Percentiles rank a stretch among this genome's conserved stretches.
phyloP scores from a whole-genome alignment of 2,113 vertebrate genomes.

The Oreochromis spilurus region DNA sequence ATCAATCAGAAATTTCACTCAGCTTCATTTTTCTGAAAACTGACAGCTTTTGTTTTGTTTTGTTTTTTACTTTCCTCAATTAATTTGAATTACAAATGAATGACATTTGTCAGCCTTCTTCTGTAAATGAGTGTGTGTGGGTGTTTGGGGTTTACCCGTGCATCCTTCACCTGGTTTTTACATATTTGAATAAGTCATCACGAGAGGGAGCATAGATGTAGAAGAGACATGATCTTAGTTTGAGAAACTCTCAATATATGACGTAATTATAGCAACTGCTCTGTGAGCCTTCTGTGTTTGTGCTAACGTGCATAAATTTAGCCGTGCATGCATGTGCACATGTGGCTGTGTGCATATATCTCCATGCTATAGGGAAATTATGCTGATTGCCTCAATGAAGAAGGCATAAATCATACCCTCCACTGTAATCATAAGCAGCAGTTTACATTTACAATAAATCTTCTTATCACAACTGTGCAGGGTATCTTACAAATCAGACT shows the following conservation, averaged over 20 bases:
- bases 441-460: conserved; percentile 60
- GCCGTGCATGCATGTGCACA: neutral
- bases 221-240: conserved; percentile 1
- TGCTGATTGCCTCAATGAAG: conserved; percentile 63
- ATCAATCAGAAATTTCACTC: neutral
- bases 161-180: conserved; percentile 15
- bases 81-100: neutral
- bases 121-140: neutral
- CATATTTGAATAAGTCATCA: conserved; percentile 37
- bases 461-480: conserved; percentile 37
- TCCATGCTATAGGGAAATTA: conserved; percentile 47
- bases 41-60: neutral
- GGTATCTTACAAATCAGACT: conserved; percentile 46
- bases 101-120: neutral
- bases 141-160: conserved; percentile 10
- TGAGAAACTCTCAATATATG: neutral
- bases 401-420: conserved; percentile 60
- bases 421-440: conserved; percentile 54
- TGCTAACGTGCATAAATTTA: neutral
- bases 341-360: neutral
- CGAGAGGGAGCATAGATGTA: conserved; percentile 8
- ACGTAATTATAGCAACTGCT: neutral
- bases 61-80: neutral
- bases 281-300: neutral
- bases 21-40: neutral